These are phyloP conservation scores for Crotalus horridus DNA, from an alignment of 2,113 vertebrate species.

Conservation along the genomic window DNA sequence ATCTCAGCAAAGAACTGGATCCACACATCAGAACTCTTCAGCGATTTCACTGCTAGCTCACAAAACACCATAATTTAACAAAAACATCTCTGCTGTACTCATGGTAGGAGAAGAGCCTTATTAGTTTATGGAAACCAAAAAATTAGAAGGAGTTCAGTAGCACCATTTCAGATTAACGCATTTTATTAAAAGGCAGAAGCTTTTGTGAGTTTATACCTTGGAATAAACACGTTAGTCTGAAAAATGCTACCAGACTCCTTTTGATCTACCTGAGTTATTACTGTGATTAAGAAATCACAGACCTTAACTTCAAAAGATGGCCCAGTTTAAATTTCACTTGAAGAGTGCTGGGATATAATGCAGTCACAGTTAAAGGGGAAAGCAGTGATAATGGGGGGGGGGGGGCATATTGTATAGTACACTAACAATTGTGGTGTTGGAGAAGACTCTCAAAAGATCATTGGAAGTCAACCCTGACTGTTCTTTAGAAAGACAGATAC, in stretches of 20 bases:
- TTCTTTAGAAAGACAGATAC: too few relatives aligned
- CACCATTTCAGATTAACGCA: neutral
- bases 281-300: neutral
- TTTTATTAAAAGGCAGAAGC: neutral
- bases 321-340: neutral
- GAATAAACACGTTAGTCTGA: neutral
- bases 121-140: neutral
- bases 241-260: neutral
- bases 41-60: neutral
- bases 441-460: too few relatives aligned
- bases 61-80: neutral
- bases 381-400: neutral
- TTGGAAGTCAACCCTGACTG: too few relatives aligned
- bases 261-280: neutral
- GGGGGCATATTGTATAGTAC: neutral
- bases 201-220: neutral
- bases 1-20: neutral
- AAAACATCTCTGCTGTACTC: neutral
- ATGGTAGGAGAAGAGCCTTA: neutral
- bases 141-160: neutral
- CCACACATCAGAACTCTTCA: neutral
- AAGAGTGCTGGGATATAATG: neutral
- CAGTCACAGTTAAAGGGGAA: neutral
- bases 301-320: neutral
- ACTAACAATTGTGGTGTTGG: neutral